A percentile compares a stretch with the other conserved stretches of the same genome.
Evolutionary conservation across 2,797 vertebrate species (phyloP).

Genomic region (Clarias laeviceps): DNA sequence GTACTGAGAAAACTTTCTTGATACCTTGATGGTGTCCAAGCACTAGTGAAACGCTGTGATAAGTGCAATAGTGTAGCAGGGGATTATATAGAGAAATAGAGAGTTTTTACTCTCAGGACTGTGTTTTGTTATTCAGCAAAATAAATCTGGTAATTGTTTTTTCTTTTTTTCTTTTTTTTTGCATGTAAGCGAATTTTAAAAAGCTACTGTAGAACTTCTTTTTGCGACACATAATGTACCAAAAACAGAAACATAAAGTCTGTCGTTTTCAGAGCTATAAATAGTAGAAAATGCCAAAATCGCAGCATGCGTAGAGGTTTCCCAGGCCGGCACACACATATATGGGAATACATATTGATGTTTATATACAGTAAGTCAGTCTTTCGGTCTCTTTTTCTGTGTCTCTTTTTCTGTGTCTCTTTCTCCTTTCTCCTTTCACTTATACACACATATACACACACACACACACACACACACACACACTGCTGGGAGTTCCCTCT

Average conservation of each 20-base stretch:
- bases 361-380: not conserved
- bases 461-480: constrained; percentile 9
- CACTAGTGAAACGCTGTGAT: too few relatives aligned
- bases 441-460: too few relatives aligned
- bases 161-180: not conserved
- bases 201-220: not conserved
- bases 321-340: not conserved
- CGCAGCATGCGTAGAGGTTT: not conserved
- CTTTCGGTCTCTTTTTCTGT: not conserved
- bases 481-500: constrained; percentile 40
- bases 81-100: too few relatives aligned
- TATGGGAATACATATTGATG: not conserved
- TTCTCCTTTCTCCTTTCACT: not conserved
- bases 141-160: too few relatives aligned
- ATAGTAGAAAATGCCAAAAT: not conserved
- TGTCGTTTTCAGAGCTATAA: not conserved
- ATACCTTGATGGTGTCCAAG: too few relatives aligned
- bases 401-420: not conserved
- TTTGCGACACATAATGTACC: not conserved
- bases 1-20: too few relatives aligned
- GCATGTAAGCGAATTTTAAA: not conserved
- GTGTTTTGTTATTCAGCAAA: too few relatives aligned
- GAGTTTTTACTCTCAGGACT: too few relatives aligned
- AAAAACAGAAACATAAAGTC: not conserved
- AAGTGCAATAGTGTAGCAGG: too few relatives aligned